Evolutionary conservation across 2,797 vertebrate species (phyloP).

Genomic region (Cynopterus sphinx): DNA sequence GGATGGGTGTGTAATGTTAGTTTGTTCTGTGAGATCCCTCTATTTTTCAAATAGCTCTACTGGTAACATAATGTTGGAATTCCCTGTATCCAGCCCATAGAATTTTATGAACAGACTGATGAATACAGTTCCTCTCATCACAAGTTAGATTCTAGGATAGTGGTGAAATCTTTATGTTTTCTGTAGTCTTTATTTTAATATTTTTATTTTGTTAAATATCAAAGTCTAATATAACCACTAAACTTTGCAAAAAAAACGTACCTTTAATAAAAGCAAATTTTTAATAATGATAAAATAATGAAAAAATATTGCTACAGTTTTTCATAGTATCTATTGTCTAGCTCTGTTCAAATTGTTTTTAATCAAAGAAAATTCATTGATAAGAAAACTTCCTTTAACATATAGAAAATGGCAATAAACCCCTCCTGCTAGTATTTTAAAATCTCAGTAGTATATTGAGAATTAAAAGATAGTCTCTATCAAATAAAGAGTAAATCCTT

Average conservation of each 20-base stretch:
- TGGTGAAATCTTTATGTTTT: neutral
- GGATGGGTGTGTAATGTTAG: neutral
- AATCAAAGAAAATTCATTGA: constrained; percentile 29
- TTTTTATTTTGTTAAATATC: constrained; percentile 19
- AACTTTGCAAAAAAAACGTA: neutral
- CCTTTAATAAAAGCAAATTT: neutral
- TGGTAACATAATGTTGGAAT: neutral
- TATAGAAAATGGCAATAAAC: neutral
- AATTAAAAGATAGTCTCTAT: constrained; percentile 14
- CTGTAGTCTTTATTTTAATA: neutral
- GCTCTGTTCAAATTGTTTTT: constrained; percentile 13
- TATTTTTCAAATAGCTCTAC: neutral
- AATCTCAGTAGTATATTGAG: neutral
- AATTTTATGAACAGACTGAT: neutral
- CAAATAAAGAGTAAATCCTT: neutral
- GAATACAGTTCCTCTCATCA: neutral
- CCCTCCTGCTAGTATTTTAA: neutral
- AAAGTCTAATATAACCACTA: neutral
- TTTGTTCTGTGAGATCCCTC: neutral
- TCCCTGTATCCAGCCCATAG: neutral
- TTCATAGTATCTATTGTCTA: neutral
- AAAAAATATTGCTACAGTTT: neutral
- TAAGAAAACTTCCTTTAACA: neutral
- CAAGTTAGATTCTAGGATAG: neutral
- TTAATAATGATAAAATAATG: neutral